A percentile compares a stretch with the other conserved stretches of the same genome.
These are phyloP conservation scores for Pomacea maculata DNA, from an alignment of 1,140 invertebrate species.

Conservation along the genomic window DNA sequence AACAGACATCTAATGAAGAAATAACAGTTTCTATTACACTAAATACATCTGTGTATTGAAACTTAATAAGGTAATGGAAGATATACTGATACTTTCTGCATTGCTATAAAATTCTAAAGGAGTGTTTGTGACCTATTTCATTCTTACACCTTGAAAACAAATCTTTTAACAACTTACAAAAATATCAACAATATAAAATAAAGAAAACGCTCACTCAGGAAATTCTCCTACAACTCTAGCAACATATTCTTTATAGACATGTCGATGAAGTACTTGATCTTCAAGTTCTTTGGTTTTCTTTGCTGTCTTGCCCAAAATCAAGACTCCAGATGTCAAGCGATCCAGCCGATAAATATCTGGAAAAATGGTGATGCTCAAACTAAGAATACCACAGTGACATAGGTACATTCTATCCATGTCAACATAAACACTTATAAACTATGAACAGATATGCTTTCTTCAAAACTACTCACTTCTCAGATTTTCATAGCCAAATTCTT, in stretches of 20 bases:
- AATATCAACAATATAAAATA: not conserved
- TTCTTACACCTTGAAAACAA: not conserved
- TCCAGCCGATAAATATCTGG: constrained; percentile 73
- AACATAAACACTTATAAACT: not conserved
- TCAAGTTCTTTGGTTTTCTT: constrained; percentile 46
- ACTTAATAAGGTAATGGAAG: no score
- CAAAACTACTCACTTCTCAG: constrained; percentile 84
- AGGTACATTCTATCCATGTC: no score
- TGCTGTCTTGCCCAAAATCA: constrained; percentile 87
- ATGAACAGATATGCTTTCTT: not conserved
- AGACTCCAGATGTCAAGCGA: constrained; percentile 90
- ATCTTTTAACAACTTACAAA: not conserved
- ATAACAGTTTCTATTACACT: no score
- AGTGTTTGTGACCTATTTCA: not conserved
- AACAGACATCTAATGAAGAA: no score
- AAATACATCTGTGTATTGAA: no score
- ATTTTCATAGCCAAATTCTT: constrained; percentile 94
- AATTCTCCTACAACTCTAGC: constrained; percentile 96
- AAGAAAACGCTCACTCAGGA: constrained; percentile 80
- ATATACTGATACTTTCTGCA: not conserved
- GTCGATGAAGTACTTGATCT: constrained; percentile 84
- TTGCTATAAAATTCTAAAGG: not conserved
- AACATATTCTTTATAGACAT: constrained; percentile 96
- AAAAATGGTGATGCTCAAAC: no score
- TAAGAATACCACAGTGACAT: no score